Base-by-base conservation (phyloP, 2,113 vertebrate species). In the Tragulus kanchil region DNA sequence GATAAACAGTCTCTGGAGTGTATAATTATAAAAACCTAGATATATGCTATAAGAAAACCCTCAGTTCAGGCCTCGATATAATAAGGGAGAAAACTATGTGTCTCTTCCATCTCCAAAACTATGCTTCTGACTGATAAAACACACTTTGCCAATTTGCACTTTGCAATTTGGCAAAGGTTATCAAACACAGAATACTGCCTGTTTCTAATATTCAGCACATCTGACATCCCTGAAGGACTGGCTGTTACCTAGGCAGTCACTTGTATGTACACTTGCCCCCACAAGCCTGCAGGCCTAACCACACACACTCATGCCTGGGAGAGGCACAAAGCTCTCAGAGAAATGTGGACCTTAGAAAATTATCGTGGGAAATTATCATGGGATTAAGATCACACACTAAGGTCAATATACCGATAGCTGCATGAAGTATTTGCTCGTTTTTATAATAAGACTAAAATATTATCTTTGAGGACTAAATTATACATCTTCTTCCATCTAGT, bases 81-180 rank as follows among this genome's bases (percentile, higher is more conserved):
- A 62, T 69, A 42, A 75, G 28, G n/a, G 26, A 86, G 23, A 31
- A 17, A 84, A 75, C 65, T 89, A 42, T 10, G 1, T 54, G 48
- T 69, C 23, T 81, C 90, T 85, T 78, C 52, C 31, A 48, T 95
- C 19, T 97, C 36, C 28, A 84, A 86, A 91, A 79, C 42, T 54
- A 5, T 77, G n/a, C 14, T 36, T 96, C 71, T 86, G 71, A 81
- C 16, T 52, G 50, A 48, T 81, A 75, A 88, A 95, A 82, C 7
- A 87, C 85, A 81, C 61, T 73, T 78, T 90, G 52, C 17, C 93
- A 79, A 31, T 50, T 71, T 82, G 36, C 28, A 31, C 58, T 84
- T 88, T 82, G n/a, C 28, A 92, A 6, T 94, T 87, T 95, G 81
- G 67, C 87, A 90, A 82, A 96, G 58, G 48, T 92, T 82, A 82